These are phyloP conservation scores for Parnassius orleans DNA, from an alignment of 2,888 invertebrate species.

Conservation along the genomic window DNA sequence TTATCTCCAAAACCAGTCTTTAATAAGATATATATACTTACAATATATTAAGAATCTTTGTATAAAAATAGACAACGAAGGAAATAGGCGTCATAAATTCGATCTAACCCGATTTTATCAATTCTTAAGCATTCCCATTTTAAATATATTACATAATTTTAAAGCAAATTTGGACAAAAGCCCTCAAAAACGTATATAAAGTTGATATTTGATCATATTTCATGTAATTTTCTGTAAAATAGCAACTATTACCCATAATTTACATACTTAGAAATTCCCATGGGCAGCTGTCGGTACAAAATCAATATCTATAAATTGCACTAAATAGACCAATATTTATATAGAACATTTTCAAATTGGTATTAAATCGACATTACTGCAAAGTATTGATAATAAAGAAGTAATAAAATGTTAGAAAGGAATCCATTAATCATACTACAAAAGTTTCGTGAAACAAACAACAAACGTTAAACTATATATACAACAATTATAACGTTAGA, in stretches of 20 bases:
- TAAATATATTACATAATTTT: slow-evolving; percentile 3
- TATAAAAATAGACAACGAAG: slow-evolving; percentile 27
- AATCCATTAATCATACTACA: neutral
- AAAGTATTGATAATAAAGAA: neutral
- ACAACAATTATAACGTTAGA: too few species aligned
- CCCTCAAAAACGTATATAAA: neutral
- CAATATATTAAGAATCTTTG: slow-evolving; percentile 19
- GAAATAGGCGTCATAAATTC: slow-evolving; percentile 27
- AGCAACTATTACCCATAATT: too few species aligned
- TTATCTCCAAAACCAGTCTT: slow-evolving; percentile 38
- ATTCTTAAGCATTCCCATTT: slow-evolving; percentile 3
- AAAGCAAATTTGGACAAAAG: neutral
- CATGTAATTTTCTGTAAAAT: too few species aligned
- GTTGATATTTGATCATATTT: neutral
- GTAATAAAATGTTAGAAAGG: neutral
- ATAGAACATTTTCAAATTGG: neutral
- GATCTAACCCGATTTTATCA: slow-evolving; percentile 19
- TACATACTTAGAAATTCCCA: too few species aligned
- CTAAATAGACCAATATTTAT: too few species aligned
- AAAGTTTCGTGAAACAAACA: neutral
- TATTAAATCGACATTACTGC: neutral
- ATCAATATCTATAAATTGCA: too few species aligned
- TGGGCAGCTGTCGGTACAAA: too few species aligned
- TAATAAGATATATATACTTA: slow-evolving; percentile 30
- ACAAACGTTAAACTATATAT: too few species aligned